phyloP scores from a whole-genome alignment of 2,797 vertebrate species.

The Fringilla coelebs region DNA sequence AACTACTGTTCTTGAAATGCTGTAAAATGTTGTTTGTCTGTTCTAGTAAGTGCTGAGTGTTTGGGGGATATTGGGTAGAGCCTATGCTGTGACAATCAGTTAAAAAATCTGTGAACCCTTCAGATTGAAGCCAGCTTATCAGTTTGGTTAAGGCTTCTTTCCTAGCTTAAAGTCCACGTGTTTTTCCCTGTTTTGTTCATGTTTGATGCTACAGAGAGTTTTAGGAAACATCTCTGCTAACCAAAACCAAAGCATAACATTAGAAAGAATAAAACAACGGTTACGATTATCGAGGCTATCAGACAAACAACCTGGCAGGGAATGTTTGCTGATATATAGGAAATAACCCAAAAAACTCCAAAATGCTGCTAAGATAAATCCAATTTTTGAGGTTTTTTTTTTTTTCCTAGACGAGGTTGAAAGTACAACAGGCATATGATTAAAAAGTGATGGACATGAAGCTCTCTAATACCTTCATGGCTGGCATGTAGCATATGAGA shows the following conservation, averaged over 20 bases:
- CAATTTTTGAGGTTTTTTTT: rapidly evolving
- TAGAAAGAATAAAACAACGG: background rate
- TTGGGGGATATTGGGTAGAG: background rate
- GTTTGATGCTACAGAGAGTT: background rate
- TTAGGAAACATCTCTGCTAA: background rate
- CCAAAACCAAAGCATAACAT: background rate
- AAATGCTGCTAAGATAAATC: background rate
- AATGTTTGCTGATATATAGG: background rate
- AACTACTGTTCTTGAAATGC: background rate
- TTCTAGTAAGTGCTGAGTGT: background rate
- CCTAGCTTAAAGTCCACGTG: background rate
- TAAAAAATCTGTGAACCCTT: background rate
- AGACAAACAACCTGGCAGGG: background rate
- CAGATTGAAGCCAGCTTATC: background rate
- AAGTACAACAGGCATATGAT: background rate
- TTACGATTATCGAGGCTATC: background rate
- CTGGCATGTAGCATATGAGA: background rate
- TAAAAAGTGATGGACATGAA: background rate
- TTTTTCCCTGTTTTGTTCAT: background rate
- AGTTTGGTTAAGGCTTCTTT: background rate
- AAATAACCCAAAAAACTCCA: background rate
- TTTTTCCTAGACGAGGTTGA: background rate
- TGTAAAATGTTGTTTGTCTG: background rate
- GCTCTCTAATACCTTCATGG: background rate
- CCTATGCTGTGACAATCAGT: background rate